Conservation (phyloP, 2,113 vertebrate genomes). For the Equus przewalskii region DNA sequence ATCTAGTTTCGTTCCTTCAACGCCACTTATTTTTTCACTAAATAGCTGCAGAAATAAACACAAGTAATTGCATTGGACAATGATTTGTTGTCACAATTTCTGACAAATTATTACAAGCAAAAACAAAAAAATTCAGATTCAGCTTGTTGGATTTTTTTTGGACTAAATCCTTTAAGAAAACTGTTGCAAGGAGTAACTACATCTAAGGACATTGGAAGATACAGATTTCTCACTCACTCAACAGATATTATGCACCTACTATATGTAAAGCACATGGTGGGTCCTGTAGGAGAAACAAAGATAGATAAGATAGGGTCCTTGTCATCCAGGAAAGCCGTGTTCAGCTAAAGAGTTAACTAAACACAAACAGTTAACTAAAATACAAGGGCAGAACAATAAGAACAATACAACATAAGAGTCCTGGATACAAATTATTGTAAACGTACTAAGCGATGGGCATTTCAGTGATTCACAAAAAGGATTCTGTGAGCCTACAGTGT, state of each 20-base stretch:
- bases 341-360: not conserved
- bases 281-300: not conserved
- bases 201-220: not conserved
- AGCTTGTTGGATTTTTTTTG: not conserved
- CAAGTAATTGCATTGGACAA: not conserved
- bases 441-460: rapidly evolving
- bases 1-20: constrained; percentile 96
- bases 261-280: not conserved
- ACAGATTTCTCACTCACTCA: not conserved
- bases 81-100: not conserved
- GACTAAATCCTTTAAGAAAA: constrained; percentile 3
- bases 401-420: not conserved
- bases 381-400: not conserved
- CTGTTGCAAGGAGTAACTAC: too few relatives aligned
- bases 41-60: constrained; percentile 90
- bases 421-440: not conserved
- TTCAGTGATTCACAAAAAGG: not conserved
- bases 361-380: not conserved
- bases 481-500: not conserved
- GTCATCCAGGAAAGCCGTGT: not conserved
- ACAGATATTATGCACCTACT: too few relatives aligned
- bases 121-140: not conserved
- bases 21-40: constrained; percentile 97
- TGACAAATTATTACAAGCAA: not conserved
- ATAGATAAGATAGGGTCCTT: not conserved